Conservation (phyloP, 2,113 vertebrate species). For the Uria lomvia region DNA sequence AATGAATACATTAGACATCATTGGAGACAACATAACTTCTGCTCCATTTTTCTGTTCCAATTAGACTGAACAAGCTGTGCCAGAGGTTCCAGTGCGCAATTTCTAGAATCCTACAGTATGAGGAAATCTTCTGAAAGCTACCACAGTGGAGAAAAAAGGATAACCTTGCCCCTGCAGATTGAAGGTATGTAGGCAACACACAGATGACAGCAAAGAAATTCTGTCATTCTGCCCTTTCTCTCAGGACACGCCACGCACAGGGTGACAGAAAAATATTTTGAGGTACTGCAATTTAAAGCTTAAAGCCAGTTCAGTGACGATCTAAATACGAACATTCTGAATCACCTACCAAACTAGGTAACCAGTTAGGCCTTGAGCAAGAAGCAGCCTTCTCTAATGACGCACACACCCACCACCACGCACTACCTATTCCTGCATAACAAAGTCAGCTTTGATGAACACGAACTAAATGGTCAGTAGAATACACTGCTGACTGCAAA, state of each 20-base stretch:
- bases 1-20: background rate
- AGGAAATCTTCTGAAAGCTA: background rate
- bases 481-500: background rate
- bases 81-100: background rate
- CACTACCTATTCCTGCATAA: background rate
- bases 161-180: background rate
- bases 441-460: background rate
- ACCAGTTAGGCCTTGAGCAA: background rate
- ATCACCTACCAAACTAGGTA: background rate
- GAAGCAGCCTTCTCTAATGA: background rate
- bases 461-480: background rate
- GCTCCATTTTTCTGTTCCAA: background rate
- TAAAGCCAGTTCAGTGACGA: background rate
- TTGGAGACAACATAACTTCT: background rate
- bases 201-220: background rate
- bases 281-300: background rate
- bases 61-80: background rate
- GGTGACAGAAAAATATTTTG: background rate
- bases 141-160: background rate
- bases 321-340: background rate
- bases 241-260: background rate
- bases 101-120: background rate
- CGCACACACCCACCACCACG: fast-evolving
- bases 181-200: background rate
- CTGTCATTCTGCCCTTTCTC: background rate